Conservation (phyloP, 1,140 invertebrate genomes). For the Lasioglossum albipes region DNA sequence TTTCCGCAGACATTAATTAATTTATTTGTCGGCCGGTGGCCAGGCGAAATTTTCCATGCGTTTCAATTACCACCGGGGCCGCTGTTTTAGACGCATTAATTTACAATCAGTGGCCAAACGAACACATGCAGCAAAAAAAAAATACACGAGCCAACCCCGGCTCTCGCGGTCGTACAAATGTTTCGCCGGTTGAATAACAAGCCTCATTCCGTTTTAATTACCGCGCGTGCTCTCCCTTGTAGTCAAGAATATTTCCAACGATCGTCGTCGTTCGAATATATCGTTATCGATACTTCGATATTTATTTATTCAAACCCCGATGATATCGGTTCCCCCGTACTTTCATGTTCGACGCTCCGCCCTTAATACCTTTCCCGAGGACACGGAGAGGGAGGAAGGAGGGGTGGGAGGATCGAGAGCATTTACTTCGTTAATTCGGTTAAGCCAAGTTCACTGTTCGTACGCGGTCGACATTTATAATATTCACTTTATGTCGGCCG, state of each 20-base stretch:
- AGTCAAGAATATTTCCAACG: too few relatives aligned
- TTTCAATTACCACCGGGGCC: conserved; percentile 11
- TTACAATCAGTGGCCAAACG: conserved; percentile 4
- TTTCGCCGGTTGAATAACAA: background rate
- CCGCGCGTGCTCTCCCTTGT: background rate
- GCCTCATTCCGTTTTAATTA: background rate
- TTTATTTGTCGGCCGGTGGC: background rate
- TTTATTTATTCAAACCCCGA: too few relatives aligned
- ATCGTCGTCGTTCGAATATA: too few relatives aligned
- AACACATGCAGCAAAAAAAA: background rate
- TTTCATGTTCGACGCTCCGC: too few relatives aligned
- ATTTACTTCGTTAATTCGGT: conserved; percentile 54
- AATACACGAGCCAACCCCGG: too few relatives aligned
- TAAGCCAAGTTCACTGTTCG: conserved; percentile 60
- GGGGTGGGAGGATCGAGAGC: background rate
- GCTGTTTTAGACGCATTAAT: conserved; percentile 22
- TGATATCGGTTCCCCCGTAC: too few relatives aligned
- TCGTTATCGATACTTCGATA: too few relatives aligned
- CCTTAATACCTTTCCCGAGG: too few relatives aligned
- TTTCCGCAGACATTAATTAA: conserved; percentile 16
- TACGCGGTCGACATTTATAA: conserved; percentile 64
- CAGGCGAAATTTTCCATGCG: conserved; percentile 18
- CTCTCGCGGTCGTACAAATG: background rate
- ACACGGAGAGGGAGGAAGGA: too few relatives aligned
- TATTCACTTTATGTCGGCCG: conserved; percentile 61